Evolutionary conservation across 2,888 invertebrate species (phyloP).

Genomic region (Rutpela maculata): DNA sequence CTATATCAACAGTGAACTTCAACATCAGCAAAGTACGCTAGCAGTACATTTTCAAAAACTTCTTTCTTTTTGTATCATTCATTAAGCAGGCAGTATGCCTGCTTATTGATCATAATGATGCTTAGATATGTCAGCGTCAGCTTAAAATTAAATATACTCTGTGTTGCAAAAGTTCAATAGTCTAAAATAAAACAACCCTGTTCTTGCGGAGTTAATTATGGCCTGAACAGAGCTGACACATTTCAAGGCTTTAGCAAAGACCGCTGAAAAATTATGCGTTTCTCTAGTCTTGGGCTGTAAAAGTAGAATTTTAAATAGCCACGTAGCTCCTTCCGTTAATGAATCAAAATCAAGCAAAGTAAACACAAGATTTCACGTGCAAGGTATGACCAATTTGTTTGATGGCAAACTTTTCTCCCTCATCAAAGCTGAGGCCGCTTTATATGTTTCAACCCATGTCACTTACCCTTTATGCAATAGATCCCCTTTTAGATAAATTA

Average conservation of each 20-base stretch:
- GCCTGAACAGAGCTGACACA: neutral
- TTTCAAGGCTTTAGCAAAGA: neutral
- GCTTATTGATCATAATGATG: too few species aligned
- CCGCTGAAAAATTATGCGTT: neutral
- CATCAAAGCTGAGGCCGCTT: constrained; percentile 52
- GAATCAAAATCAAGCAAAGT: constrained; percentile 23
- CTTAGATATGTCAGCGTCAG: too few species aligned
- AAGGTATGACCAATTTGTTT: constrained; percentile 47
- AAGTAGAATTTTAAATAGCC: constrained; percentile 11
- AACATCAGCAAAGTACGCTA: too few species aligned
- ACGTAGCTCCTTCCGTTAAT: constrained; percentile 23
- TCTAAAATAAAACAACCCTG: too few species aligned
- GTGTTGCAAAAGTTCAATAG: too few species aligned
- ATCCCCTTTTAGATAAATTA: constrained; percentile 56
- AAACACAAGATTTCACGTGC: constrained; percentile 38
- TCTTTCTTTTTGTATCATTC: too few species aligned
- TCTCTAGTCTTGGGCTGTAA: neutral
- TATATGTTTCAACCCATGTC: constrained; percentile 51
- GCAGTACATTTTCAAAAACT: too few species aligned
- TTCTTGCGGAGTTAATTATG: neutral
- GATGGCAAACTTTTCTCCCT: constrained; percentile 51
- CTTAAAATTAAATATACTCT: too few species aligned
- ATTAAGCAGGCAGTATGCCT: too few species aligned
- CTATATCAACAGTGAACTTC: too few species aligned
- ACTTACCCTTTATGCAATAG: constrained; percentile 58